Conservation (phyloP, 2,797 vertebrate genomes). For the Momotus momota region DNA sequence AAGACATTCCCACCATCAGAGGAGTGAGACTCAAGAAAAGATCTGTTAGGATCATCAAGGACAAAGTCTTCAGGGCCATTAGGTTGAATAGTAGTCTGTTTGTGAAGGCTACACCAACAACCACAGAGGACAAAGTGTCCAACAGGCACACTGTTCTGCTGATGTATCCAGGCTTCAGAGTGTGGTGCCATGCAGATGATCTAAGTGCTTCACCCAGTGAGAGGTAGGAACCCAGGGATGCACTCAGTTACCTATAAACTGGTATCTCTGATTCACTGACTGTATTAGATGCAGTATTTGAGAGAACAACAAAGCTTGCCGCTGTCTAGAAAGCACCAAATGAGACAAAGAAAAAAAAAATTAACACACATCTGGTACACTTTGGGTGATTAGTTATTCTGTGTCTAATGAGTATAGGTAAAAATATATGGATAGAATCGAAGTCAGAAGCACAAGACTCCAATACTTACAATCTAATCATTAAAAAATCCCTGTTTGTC, state of each 20-base stretch:
- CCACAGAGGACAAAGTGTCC: not conserved
- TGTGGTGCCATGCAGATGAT: not conserved
- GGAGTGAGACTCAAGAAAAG: not conserved
- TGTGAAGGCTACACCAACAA: not conserved
- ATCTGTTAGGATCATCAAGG: not conserved
- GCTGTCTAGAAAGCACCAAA: not conserved
- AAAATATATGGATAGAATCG: not conserved
- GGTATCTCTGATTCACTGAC: not conserved
- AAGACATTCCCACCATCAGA: not conserved
- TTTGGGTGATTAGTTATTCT: not conserved
- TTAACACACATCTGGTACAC: not conserved
- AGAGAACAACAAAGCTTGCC: not conserved
- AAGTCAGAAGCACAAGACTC: not conserved
- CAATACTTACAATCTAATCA: not conserved
- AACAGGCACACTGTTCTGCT: not conserved
- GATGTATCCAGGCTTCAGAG: not conserved
- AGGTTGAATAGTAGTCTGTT: not conserved
- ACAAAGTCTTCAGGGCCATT: not conserved
- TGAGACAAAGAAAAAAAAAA: not conserved
- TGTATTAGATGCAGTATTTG: not conserved
- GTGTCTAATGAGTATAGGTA: not conserved
- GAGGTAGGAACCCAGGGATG: not conserved
- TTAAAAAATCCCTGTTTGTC: not conserved
- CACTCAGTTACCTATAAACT: not conserved
- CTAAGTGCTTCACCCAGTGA: not conserved